These are phyloP conservation scores for Synanthedon formicaeformis DNA, from an alignment of 2,888 invertebrate genomes.

Conservation along the genomic window DNA sequence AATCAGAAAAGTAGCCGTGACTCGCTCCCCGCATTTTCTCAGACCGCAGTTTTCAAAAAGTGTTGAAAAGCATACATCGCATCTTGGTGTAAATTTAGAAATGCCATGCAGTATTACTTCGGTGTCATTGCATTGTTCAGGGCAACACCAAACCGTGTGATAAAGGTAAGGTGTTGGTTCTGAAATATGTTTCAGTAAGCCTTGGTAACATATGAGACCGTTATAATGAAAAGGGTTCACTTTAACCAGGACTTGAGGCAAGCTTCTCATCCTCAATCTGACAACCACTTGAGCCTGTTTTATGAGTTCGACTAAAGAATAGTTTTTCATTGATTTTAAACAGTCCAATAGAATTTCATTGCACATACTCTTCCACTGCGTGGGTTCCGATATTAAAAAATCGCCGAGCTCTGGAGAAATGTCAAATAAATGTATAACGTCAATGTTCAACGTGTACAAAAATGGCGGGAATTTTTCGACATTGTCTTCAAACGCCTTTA, in stretches of 20 bases:
- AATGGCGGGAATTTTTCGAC: slow-evolving; percentile 43
- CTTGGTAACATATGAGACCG: slow-evolving; percentile 33
- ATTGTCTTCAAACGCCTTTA: slow-evolving; percentile 28
- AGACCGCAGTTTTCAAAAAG: slow-evolving; percentile 52
- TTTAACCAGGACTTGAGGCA: slow-evolving; percentile 23
- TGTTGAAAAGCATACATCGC: slow-evolving; percentile 38
- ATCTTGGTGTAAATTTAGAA: slow-evolving; percentile 49
- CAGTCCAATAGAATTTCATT: slow-evolving; percentile 45
- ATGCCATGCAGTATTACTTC: slow-evolving; percentile 47
- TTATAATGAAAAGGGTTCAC: slow-evolving; percentile 22
- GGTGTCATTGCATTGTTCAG: slow-evolving; percentile 56
- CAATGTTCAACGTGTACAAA: slow-evolving; percentile 36
- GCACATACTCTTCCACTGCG: slow-evolving; percentile 33
- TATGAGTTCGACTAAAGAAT: slow-evolving; percentile 17
- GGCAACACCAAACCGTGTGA: slow-evolving; percentile 59
- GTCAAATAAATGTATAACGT: slow-evolving; percentile 45
- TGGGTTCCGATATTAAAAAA: slow-evolving; percentile 40
- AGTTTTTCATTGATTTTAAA: slow-evolving; percentile 26
- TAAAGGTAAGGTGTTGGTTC: slow-evolving; percentile 42
- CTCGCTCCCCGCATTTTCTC: slow-evolving; percentile 50
- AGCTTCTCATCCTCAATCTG: slow-evolving; percentile 32
- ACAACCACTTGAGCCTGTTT: slow-evolving; percentile 35
- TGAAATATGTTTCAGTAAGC: slow-evolving; percentile 33
- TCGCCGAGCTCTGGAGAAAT: slow-evolving; percentile 31
- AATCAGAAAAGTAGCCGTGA: slow-evolving; percentile 34